Evolutionary conservation across 92 coral and sea anemone genomes (phyloP).

Genomic region (Metridium senile): DNA sequence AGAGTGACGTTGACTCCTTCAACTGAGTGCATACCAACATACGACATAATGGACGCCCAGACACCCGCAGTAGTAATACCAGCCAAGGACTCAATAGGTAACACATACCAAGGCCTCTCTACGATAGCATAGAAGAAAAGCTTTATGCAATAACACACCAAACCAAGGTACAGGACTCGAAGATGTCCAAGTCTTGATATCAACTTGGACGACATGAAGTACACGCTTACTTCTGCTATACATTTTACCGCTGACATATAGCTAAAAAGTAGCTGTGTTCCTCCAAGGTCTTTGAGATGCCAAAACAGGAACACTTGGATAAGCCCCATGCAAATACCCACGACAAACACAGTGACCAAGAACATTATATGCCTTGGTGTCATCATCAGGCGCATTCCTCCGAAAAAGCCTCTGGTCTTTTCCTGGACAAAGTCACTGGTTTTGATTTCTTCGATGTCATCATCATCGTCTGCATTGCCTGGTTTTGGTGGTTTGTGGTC

Average conservation of each 20-base stretch:
- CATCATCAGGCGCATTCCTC: constrained; percentile 63
- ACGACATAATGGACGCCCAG: constrained; percentile 93
- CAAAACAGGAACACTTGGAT: constrained; percentile 92
- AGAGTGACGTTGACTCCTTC: constrained; percentile 79
- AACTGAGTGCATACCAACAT: constrained; percentile 77
- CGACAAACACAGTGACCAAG: constrained; percentile 87
- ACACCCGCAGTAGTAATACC: constrained; percentile 90
- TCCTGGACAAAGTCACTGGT: constrained; percentile 6
- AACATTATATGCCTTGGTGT: constrained; percentile 76
- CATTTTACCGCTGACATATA: constrained; percentile 86
- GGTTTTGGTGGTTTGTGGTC: constrained; percentile 33
- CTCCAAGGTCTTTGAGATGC: constrained; percentile 89
- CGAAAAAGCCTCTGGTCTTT: constrained; percentile 43
- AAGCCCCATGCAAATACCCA: constrained; percentile 95
- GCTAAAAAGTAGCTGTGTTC: constrained; percentile 83
- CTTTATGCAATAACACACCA: constrained; percentile 69
- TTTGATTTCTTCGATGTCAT: not conserved
- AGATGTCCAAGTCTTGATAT: constrained; percentile 68
- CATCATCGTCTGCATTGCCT: constrained; percentile 22
- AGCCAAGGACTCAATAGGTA: constrained; percentile 73
- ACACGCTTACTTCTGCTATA: constrained; percentile 82
- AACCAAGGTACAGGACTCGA: constrained; percentile 80
- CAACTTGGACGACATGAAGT: constrained; percentile 77
- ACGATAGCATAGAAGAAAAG: constrained; percentile 75
- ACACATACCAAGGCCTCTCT: constrained; percentile 76